Evolutionary conservation across 2,888 invertebrate species (phyloP).

Genomic region (Hyppa rectilinea): DNA sequence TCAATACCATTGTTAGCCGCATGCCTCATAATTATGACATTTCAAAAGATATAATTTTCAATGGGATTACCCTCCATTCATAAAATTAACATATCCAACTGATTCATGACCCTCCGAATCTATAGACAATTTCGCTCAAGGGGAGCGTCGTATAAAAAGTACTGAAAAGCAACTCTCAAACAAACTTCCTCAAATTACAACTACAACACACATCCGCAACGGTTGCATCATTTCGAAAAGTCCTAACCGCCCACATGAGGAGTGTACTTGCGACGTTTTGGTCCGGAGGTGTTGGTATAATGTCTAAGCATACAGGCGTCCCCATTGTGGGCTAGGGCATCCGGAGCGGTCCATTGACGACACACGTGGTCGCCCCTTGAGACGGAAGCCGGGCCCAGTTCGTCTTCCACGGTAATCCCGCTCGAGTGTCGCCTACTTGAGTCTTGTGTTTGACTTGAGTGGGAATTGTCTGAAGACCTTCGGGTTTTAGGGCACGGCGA

Average conservation of each 20-base stretch:
- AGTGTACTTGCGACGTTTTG: slow-evolving; percentile 52
- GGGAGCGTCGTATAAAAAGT: slow-evolving; percentile 51
- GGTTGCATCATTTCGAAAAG: slow-evolving; percentile 51
- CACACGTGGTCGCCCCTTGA: slow-evolving; percentile 85
- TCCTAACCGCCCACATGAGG: slow-evolving; percentile 52
- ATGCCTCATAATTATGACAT: background rate
- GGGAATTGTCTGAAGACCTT: slow-evolving; percentile 48
- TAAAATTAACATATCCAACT: slow-evolving; percentile 30
- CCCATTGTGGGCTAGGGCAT: slow-evolving; percentile 81
- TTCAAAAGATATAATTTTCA: slow-evolving; percentile 45
- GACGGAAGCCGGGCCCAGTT: slow-evolving; percentile 80
- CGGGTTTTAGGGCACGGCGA: slow-evolving; percentile 29
- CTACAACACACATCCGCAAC: slow-evolving; percentile 62
- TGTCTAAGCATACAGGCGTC: slow-evolving; percentile 69
- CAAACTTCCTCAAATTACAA: slow-evolving; percentile 66
- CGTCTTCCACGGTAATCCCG: slow-evolving; percentile 69
- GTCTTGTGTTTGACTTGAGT: slow-evolving; percentile 58
- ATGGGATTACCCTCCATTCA: slow-evolving; percentile 29
- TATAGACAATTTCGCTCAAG: slow-evolving; percentile 55
- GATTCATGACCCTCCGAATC: slow-evolving; percentile 37
- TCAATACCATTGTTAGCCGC: slow-evolving; percentile 2
- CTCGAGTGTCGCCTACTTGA: slow-evolving; percentile 69
- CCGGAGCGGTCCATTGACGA: slow-evolving; percentile 85
- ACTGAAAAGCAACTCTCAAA: slow-evolving; percentile 62
- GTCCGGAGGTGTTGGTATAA: slow-evolving; percentile 63